Evolutionary conservation across 1,140 invertebrate genomes (phyloP), one percentile per base, ranked within the genome.

Genomic region (Saxidomus purpurata): DNA sequence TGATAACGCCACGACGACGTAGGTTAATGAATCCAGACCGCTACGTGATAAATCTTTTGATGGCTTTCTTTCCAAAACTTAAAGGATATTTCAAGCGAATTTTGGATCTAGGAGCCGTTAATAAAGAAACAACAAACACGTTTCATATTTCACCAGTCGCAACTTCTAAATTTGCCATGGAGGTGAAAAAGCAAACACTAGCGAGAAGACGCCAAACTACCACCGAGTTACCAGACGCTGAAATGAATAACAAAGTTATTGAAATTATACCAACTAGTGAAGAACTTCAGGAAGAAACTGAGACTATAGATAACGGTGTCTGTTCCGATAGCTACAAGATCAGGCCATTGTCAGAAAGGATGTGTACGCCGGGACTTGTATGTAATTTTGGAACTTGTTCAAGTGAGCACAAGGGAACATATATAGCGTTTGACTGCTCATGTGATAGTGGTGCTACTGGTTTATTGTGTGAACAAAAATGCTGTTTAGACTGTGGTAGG

Each of bases 391-490:
- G 83, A 31, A n/a, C 15, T 55, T 86, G 83, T 86, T 77, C 69
- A 19, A 86, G 52, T 28, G 71, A 76, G 4, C 52, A 55, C 22
- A 86, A 43, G 31, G 69, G 38, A 19, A 52, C 55, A 28, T 77
- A 86, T 28, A 86, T 86, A 40, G 52, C 69, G 0, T 77, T 86
- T 52, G 69, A 86, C 13, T 86, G 83, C 19, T 38, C 52, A 11
- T 86, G 83, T 77, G 83, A 86, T 61, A 69, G n/a, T 0, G 69
- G 83, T 25, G 83, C 71, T 6, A 55, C 31, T 49, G 83, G 83
- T 25, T n/a, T 86, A n/a, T n/a, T 86, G 31, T 86, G 83, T 43
- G 69, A 86, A 40, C 0, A 71, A 13, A 86, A 77, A 76, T 86
- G 83, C 61, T 86, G 83, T 61, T 69, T 86, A 28, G 52, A 86